These are phyloP conservation scores for Leptopilina clavipes DNA, from an alignment of 1,140 invertebrate species.

Conservation along the genomic window DNA sequence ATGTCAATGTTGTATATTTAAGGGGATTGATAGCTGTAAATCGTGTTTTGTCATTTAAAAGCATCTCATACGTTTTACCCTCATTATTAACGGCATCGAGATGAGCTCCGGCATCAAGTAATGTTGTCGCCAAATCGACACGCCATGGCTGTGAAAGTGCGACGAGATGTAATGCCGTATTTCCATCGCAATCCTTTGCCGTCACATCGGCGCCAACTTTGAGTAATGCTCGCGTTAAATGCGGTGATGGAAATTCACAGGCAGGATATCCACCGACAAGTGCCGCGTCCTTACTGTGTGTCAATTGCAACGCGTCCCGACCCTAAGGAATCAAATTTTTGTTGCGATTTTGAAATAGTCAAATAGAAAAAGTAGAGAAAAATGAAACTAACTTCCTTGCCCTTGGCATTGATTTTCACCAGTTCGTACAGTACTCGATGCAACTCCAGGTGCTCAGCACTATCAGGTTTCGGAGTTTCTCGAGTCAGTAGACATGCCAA, in stretches of 20 bases:
- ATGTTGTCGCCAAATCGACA: constrained; percentile 79
- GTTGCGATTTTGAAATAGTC: too few relatives aligned
- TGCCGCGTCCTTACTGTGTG: constrained; percentile 78
- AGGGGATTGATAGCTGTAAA: constrained; percentile 85
- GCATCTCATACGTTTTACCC: constrained; percentile 84
- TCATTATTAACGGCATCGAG: constrained; percentile 89
- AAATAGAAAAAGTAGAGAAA: not conserved
- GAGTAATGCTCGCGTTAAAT: constrained; percentile 85
- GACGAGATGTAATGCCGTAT: constrained; percentile 88
- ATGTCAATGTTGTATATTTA: constrained; percentile 86
- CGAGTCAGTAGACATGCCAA: constrained; percentile 84
- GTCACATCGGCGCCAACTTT: constrained; percentile 89
- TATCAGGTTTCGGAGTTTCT: constrained; percentile 73
- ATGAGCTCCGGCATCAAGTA: constrained; percentile 89
- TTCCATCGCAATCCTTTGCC: constrained; percentile 84
- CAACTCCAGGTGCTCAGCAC: constrained; percentile 76
- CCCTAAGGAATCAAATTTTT: constrained; percentile 71
- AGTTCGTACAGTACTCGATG: constrained; percentile 82
- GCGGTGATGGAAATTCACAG: constrained; percentile 83
- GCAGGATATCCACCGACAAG: constrained; percentile 82
- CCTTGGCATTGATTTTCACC: constrained; percentile 83
- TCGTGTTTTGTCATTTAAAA: constrained; percentile 79
- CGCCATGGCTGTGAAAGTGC: constrained; percentile 80
- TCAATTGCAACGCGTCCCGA: constrained; percentile 88
- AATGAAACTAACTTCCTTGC: constrained; percentile 60